phyloP scores from a whole-genome alignment of 2,888 invertebrate species.

The Prosopocoilus inquinatus region DNA sequence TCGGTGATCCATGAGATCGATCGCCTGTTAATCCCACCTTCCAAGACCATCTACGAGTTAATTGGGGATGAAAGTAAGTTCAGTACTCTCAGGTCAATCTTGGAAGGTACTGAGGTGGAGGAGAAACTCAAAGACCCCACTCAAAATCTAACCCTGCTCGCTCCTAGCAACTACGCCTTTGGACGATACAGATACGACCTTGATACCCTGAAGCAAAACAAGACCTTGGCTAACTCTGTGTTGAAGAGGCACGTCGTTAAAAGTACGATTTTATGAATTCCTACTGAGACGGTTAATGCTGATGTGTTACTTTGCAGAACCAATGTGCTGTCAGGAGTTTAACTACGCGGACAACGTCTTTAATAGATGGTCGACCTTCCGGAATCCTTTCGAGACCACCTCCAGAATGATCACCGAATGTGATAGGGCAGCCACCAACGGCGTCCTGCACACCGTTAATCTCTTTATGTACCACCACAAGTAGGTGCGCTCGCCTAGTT shows the following conservation, averaged over 20 bases:
- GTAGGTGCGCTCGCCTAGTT: neutral
- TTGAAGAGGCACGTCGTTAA: constrained; percentile 56
- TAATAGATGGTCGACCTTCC: constrained; percentile 16
- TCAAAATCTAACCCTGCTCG: constrained; percentile 57
- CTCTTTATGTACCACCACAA: constrained; percentile 51
- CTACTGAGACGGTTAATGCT: neutral
- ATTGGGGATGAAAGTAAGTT: constrained; percentile 49
- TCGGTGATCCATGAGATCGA: constrained; percentile 67
- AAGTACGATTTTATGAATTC: constrained; percentile 42
- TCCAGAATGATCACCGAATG: constrained; percentile 39
- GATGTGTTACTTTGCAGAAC: constrained; percentile 41
- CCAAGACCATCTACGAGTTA: constrained; percentile 52
- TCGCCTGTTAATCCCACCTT: constrained; percentile 56
- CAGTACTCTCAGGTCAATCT: constrained; percentile 49
- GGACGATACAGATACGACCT: constrained; percentile 52
- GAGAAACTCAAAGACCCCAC: constrained; percentile 49
- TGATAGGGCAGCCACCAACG: constrained; percentile 59
- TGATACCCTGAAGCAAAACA: constrained; percentile 51
- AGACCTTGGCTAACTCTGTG: constrained; percentile 51
- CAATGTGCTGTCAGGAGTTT: constrained; percentile 43
- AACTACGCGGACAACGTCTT: constrained; percentile 16
- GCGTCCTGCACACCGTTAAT: constrained; percentile 59
- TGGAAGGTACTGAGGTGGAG: constrained; percentile 53
- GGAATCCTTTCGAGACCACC: constrained; percentile 1
- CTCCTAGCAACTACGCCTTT: constrained; percentile 59